A percentile compares a stretch with the other conserved stretches of the same genome.
phyloP scores from a whole-genome alignment of 2,888 invertebrate genomes.

The Anthrax anthrax region DNA sequence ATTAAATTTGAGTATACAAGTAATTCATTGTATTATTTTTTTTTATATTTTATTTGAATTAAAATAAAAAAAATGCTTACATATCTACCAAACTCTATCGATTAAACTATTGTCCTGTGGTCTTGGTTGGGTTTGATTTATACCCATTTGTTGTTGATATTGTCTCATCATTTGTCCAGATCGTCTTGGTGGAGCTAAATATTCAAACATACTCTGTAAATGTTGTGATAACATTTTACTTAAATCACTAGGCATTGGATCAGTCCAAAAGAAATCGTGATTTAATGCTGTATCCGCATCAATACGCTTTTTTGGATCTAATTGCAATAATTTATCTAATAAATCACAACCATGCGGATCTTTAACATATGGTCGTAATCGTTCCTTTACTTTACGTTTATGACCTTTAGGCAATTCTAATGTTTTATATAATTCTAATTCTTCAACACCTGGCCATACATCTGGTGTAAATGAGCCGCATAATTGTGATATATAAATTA shows the following conservation, averaged over 20 bases:
- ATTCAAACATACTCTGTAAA: slow-evolving; percentile 91
- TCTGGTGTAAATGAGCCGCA: slow-evolving; percentile 90
- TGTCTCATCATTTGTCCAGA: slow-evolving; percentile 53
- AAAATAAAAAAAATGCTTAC: too few relatives aligned
- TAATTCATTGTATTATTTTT: too few relatives aligned
- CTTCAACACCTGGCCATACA: slow-evolving; percentile 88
- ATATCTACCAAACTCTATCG: slow-evolving; percentile 61
- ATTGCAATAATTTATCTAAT: slow-evolving; percentile 74
- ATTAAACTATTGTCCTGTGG: slow-evolving; percentile 72
- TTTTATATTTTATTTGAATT: too few relatives aligned
- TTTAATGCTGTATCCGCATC: slow-evolving; percentile 89
- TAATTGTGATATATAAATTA: slow-evolving; percentile 85
- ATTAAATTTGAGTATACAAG: too few relatives aligned
- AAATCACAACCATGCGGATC: slow-evolving; percentile 87
- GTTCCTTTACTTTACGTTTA: slow-evolving; percentile 71
- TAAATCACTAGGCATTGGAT: slow-evolving; percentile 87
- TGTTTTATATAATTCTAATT: slow-evolving; percentile 71
- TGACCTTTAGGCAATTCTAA: slow-evolving; percentile 79
- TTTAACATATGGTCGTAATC: slow-evolving; percentile 77
- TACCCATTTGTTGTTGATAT: slow-evolving; percentile 44
- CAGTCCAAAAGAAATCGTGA: slow-evolving; percentile 98
- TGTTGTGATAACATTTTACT: slow-evolving; percentile 85
- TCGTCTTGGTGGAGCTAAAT: slow-evolving; percentile 62
- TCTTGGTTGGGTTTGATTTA: slow-evolving; percentile 35
- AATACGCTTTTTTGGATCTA: slow-evolving; percentile 79